Evolutionary conservation across 2,113 vertebrate species (phyloP), one percentile per base, ranked within the genome.

Genomic region (Heteronetta atricapilla): DNA sequence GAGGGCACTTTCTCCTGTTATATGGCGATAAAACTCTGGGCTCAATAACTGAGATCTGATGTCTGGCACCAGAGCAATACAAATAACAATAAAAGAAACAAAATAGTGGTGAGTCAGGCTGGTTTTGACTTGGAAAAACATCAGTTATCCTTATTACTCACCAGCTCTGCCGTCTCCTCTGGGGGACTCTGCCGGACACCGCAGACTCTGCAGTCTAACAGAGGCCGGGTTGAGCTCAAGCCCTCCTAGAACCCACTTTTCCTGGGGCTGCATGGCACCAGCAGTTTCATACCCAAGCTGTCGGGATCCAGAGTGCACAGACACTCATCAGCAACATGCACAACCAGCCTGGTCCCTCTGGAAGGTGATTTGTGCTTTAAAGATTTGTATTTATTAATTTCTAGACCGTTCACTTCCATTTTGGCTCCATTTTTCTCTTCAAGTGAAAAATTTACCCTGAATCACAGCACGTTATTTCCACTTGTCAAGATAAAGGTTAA

Each of bases 401-500:
- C 84, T 79, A 76, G 79, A 44, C 53, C 62, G 14, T 72, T 80
- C 9, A 22, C 85, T 89, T 82, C 83, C 63, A 11, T 83, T 88
- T 88, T 95, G 87, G 88, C 85, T 88, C 70, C n/a, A 8, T 90
- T 94, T 94, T 92, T 93, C 85, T 94, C 90, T 82, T 92, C 93
- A 91, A 96, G 77, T 63, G 70, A 95, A 95, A 93, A 90, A 88
- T 72, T 84, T 77, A 80, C 86, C 88, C 93, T 93, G 86, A 94
- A 91, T 93, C 92, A 95, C 66, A 88, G 86, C 2, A 1, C 82
- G 88, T 92, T 94, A 96, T 97, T 97, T 96, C 88, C 86, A 94
- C 92, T 95, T 92, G 92, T 96, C 92, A 94, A 94, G 95, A 86
- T 93, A 96, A 96, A 96, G 93, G 96, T 95, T 96, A 96, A 96